phyloP scores from a whole-genome alignment of 2,113 vertebrate genomes.

The Tragelaphus buxtoni region DNA sequence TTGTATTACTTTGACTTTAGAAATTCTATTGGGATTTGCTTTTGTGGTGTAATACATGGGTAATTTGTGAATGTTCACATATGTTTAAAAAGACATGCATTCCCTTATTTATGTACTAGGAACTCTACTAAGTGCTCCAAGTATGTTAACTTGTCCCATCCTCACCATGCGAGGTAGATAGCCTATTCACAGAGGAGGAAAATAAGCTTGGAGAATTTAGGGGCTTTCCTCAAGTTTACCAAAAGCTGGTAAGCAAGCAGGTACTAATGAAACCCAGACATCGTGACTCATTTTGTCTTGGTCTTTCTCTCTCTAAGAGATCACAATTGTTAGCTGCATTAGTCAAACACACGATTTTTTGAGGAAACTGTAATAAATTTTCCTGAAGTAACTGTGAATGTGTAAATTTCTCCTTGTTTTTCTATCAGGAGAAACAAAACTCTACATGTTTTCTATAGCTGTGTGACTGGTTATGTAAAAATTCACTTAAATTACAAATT shows the following conservation, averaged over 20 bases:
- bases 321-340: not conserved
- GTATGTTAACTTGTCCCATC: not conserved
- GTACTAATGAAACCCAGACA: not conserved
- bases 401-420: not conserved
- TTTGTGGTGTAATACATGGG: not conserved
- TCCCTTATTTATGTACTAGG: not conserved
- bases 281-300: not conserved
- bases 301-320: not conserved
- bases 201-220: not conserved
- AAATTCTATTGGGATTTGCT: not conserved
- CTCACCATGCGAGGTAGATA: not conserved
- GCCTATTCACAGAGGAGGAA: not conserved
- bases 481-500: too few species aligned
- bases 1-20: not conserved
- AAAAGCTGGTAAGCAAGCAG: not conserved
- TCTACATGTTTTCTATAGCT: not conserved
- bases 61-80: not conserved
- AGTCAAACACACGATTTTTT: not conserved
- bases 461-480: too few species aligned
- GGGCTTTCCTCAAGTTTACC: not conserved
- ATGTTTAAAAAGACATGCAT: not conserved
- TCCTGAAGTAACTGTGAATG: not conserved
- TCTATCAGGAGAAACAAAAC: not conserved
- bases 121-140: not conserved
- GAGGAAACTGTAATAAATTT: not conserved